Evolutionary conservation across 2,888 invertebrate species (phyloP).

Genomic region (Saturnia japonica): DNA sequence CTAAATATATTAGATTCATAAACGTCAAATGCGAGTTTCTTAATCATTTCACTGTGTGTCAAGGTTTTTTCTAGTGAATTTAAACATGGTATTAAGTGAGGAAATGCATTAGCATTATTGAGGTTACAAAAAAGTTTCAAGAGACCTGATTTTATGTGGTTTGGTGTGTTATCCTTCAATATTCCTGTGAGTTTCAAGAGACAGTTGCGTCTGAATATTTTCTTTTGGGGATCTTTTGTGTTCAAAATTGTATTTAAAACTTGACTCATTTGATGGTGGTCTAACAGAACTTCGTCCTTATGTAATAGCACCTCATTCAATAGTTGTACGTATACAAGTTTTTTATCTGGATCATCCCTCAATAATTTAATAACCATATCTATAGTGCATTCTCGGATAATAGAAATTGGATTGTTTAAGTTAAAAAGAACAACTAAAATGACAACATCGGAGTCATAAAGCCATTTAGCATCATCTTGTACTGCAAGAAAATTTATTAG

Average conservation of each 20-base stretch:
- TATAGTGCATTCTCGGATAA: conserved; percentile 81
- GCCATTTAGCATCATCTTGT: conserved; percentile 56
- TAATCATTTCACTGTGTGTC: conserved; percentile 43
- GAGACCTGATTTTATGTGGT: conserved; percentile 72
- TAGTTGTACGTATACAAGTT: conserved; percentile 66
- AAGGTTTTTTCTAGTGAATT: conserved; percentile 51
- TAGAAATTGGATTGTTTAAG: conserved; percentile 77
- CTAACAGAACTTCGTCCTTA: conserved; percentile 83
- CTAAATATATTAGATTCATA: conserved; percentile 80
- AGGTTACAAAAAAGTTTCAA: conserved; percentile 70
- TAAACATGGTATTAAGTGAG: conserved; percentile 57
- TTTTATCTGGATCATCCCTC: conserved; percentile 53
- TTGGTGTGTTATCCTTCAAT: conserved; percentile 63
- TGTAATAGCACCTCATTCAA: conserved; percentile 72
- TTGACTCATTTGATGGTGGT: conserved; percentile 85
- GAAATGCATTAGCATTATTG: conserved; percentile 70
- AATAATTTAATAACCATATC: conserved; percentile 72
- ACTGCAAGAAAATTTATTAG: conserved; percentile 55
- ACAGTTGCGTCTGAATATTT: conserved; percentile 64
- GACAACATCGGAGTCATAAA: conserved; percentile 69
- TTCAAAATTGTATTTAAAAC: conserved; percentile 84
- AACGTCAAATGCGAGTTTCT: conserved; percentile 62
- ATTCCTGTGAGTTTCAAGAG: conserved; percentile 61
- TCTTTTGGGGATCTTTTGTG: conserved; percentile 73
- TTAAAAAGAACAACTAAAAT: conserved; percentile 80